Evolutionary conservation across 2,888 invertebrate genomes (phyloP).

Genomic region (Eupithecia exiguata): DNA sequence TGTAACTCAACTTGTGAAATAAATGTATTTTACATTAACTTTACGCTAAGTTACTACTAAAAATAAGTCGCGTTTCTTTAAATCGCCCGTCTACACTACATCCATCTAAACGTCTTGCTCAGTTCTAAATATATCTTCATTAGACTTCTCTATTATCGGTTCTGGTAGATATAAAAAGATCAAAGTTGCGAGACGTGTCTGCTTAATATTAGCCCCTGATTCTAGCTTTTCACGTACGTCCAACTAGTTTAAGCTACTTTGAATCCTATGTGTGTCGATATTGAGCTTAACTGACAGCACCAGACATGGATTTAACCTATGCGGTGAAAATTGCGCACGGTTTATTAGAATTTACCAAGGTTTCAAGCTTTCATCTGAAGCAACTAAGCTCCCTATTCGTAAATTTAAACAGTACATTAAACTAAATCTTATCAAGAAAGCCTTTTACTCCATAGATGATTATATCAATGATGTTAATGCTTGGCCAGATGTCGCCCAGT

Average conservation of each 20-base stretch:
- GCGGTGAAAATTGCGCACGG: not conserved
- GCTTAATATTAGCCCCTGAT: conserved; percentile 24
- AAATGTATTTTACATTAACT: too few relatives aligned
- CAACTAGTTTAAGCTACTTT: conserved; percentile 8
- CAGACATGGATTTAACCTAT: not conserved
- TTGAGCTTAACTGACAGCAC: not conserved
- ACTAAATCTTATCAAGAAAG: too few relatives aligned
- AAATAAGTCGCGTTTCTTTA: not conserved
- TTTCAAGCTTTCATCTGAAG: too few relatives aligned
- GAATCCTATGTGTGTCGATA: not conserved
- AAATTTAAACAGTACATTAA: too few relatives aligned
- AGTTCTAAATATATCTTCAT: conserved; percentile 21
- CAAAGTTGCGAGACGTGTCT: conserved; percentile 26
- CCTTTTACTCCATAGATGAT: too few relatives aligned
- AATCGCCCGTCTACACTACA: conserved; percentile 12
- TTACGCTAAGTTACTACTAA: too few relatives aligned
- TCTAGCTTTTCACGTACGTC: conserved; percentile 8
- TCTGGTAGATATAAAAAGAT: conserved; percentile 29
- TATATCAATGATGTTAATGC: too few relatives aligned
- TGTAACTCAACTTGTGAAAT: too few relatives aligned
- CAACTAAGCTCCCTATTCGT: too few relatives aligned
- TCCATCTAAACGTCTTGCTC: not conserved
- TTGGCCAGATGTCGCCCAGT: too few relatives aligned
- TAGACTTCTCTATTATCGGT: conserved; percentile 12
- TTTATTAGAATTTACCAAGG: not conserved